Conservation (phyloP, 2,888 invertebrate genomes). For the Acrobasis consociella region DNA sequence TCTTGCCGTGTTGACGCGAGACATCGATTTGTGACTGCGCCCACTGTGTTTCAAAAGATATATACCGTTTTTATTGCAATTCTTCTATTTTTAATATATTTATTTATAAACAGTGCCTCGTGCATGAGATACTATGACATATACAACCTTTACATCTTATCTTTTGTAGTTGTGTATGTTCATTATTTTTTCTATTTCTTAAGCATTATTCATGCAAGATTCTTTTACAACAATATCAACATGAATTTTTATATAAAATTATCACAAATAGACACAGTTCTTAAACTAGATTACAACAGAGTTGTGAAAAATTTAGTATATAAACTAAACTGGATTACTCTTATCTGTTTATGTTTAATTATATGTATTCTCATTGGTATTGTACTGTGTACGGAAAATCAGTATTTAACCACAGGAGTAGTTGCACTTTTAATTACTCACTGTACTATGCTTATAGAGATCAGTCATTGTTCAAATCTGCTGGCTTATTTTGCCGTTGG, state of each 20-base stretch:
- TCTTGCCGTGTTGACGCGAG: slow-evolving; percentile 32
- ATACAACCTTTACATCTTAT: not conserved
- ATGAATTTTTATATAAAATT: slow-evolving; percentile 23
- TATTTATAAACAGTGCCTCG: not conserved
- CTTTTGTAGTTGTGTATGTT: not conserved
- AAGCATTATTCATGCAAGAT: slow-evolving; percentile 27
- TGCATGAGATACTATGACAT: not conserved
- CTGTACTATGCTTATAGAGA: slow-evolving; percentile 21
- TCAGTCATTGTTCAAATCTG: slow-evolving; percentile 26
- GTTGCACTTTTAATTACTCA: not conserved
- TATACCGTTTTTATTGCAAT: slow-evolving; percentile 18
- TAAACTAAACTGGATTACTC: not conserved
- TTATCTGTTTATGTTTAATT: not conserved
- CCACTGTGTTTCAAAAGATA: slow-evolving; percentile 23
- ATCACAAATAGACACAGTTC: slow-evolving; percentile 25
- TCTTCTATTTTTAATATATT: not conserved
- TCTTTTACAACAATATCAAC: slow-evolving; percentile 23
- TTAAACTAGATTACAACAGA: slow-evolving; percentile 27
- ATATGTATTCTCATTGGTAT: not conserved
- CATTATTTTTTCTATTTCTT: slow-evolving; percentile 18
- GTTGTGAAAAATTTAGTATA: not conserved
- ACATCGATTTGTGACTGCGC: slow-evolving; percentile 28
- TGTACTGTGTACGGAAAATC: not conserved
- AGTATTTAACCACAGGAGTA: not conserved
- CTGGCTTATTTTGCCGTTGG: slow-evolving; percentile 25